Evolutionary conservation across 2,797 vertebrate genomes (phyloP), one percentile per base, ranked within the genome.

Genomic region (Channa striata): DNA sequence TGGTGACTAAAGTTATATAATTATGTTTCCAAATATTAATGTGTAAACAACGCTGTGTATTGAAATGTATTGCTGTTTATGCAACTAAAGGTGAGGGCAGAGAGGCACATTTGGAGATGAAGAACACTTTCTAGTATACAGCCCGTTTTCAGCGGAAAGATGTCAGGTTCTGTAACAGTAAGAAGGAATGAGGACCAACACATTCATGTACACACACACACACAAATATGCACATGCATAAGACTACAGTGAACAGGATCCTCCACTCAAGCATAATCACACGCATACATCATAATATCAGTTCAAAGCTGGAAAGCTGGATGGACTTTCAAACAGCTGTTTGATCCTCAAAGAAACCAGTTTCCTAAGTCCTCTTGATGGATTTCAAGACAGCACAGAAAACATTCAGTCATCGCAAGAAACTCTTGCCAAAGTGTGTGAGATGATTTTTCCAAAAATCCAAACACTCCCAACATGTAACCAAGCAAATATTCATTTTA

Each of bases 151-250:
- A 72, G 57, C 50, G 50, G 64, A 66, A 54, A 80, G 37, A 66
- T 49, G 67, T 82, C 77, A 36, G 34, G 71, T 48, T 74, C 73
- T 78, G 20, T 84, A 82, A 78, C 61, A 71, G 75, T 69, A 85
- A 86, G 74, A 90, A 84, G 78, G 89, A 85, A 72, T 47, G 57
- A 68, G 59, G 50, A 44, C 60, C 33, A 48, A 86, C 72, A 79
- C 43, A 69, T 48, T 37, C 42, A 59, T 10, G 19, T 44, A 63
- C 46, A 25, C 2, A 34, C 46, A 58, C 43, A 64, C 33, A 19
- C 51, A 63, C 63, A 71, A 46, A 67, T 39, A 74, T 17, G 30
- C 48, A 65, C 25, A 52, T 20, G 20, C 17, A 59, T 56, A 57
- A 25, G 37, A 17, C 42, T 13, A 7, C 33, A 69, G 49, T 37